These are phyloP conservation scores for Drosophila imparisetae DNA, from an alignment of 2,888 invertebrate genomes.

Conservation along the genomic window DNA sequence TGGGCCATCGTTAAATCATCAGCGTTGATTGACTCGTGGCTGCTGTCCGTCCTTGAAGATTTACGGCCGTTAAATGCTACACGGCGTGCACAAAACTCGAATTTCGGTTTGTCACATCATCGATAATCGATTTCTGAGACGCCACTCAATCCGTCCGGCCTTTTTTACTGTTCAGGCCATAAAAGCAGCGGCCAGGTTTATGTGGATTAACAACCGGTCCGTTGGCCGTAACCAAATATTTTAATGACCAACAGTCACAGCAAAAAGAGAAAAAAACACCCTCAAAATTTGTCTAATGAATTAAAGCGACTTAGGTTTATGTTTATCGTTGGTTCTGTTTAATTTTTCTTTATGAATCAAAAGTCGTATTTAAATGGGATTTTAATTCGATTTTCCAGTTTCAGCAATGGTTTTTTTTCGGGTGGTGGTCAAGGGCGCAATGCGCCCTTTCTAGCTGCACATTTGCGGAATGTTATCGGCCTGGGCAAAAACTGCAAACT, in stretches of 20 bases:
- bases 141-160: constrained; percentile 20
- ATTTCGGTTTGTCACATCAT: constrained; percentile 62
- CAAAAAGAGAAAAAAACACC: neutral
- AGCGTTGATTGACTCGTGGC: constrained; percentile 66
- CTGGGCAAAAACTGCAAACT: constrained; percentile 11
- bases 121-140: constrained; percentile 63
- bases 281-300: constrained; percentile 38
- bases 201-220: constrained; percentile 31
- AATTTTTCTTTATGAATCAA: neutral
- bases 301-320: constrained; percentile 16
- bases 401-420: neutral
- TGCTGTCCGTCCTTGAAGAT: constrained; percentile 74
- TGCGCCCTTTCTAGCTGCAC: neutral
- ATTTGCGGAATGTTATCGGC: constrained; percentile 18
- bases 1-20: constrained; percentile 69
- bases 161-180: constrained; percentile 31
- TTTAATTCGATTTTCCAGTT: constrained; percentile 33
- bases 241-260: constrained; percentile 42
- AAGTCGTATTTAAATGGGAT: constrained; percentile 36
- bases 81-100: constrained; percentile 35
- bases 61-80: constrained; percentile 72
- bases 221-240: constrained; percentile 49
- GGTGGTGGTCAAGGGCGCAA: constrained; percentile 21
- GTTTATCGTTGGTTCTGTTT: neutral
- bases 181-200: constrained; percentile 36